Evolutionary conservation across 2,888 invertebrate genomes (phyloP).

Genomic region (Argynnis bischoffii): DNA sequence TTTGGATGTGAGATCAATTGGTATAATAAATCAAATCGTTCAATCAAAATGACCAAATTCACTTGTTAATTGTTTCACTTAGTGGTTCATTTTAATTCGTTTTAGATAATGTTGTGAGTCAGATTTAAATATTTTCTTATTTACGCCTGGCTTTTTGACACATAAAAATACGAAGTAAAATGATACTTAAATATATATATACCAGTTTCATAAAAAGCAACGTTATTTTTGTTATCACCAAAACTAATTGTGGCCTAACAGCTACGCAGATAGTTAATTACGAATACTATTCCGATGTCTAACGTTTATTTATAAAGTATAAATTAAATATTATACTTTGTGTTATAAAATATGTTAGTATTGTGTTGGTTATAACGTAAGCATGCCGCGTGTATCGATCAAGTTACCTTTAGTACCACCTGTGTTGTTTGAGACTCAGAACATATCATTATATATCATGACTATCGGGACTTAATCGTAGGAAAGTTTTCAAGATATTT

Average conservation of each 20-base stretch:
- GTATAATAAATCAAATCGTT: too few species aligned
- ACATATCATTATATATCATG: not conserved
- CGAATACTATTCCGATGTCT: conserved; percentile 54
- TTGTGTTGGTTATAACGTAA: conserved; percentile 50
- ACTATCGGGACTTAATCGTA: not conserved
- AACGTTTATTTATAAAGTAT: conserved; percentile 39
- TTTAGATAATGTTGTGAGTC: too few species aligned
- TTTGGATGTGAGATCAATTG: too few species aligned
- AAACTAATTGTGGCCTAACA: conserved; percentile 11
- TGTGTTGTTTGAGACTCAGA: conserved; percentile 16
- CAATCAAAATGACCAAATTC: too few species aligned
- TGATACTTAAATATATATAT: not conserved
- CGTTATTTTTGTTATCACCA: conserved; percentile 14
- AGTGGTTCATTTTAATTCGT: too few species aligned
- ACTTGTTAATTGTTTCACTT: too few species aligned
- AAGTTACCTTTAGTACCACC: conserved; percentile 36
- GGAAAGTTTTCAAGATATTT: not conserved
- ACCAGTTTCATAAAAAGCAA: not conserved
- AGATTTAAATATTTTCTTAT: too few species aligned
- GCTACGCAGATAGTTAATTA: conserved; percentile 31
- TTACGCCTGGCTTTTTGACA: too few species aligned
- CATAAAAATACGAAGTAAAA: too few species aligned
- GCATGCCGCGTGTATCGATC: conserved; percentile 55
- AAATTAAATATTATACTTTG: conserved; percentile 36
- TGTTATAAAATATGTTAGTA: conserved; percentile 47